These are phyloP conservation scores for Anabas testudineus DNA, from an alignment of 2,797 vertebrate genomes.

Conservation along the genomic window DNA sequence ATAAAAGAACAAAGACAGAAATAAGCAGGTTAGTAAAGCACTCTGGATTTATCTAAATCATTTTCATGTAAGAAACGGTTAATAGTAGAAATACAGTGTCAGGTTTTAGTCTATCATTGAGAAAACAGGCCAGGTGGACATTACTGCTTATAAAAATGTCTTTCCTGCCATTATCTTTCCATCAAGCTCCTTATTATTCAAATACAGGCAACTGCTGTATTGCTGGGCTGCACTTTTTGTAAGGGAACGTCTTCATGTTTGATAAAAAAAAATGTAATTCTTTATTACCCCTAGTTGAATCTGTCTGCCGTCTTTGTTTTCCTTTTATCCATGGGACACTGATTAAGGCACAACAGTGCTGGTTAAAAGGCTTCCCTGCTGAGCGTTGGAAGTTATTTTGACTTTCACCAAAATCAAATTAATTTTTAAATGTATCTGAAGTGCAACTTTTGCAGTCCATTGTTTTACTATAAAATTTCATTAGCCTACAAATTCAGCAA, in stretches of 20 bases:
- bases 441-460: neutral
- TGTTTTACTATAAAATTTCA: constrained; percentile 1
- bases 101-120: neutral
- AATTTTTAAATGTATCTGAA: constrained; percentile 21
- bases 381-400: neutral
- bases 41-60: neutral
- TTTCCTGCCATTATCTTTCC: neutral
- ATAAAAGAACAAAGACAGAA: constrained; percentile 50
- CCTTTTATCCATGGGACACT: constrained; percentile 14
- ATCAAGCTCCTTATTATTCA: neutral
- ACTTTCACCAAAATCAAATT: constrained; percentile 10
- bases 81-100: constrained; percentile 2
- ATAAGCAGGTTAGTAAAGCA: constrained; percentile 21
- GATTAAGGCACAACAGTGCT: constrained; percentile 16
- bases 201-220: constrained; percentile 5
- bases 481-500: constrained; percentile 5
- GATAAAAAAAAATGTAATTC: no score
- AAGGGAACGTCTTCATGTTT: constrained; percentile 5
- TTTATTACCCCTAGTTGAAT: neutral
- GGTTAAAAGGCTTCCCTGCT: constrained; percentile 31
- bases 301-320: constrained; percentile 20
- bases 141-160: neutral
- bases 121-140: neutral
- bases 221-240: constrained; percentile 4
- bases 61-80: neutral